Conservation (phyloP, 2,888 invertebrate genomes). For the Chalcis sispes region DNA sequence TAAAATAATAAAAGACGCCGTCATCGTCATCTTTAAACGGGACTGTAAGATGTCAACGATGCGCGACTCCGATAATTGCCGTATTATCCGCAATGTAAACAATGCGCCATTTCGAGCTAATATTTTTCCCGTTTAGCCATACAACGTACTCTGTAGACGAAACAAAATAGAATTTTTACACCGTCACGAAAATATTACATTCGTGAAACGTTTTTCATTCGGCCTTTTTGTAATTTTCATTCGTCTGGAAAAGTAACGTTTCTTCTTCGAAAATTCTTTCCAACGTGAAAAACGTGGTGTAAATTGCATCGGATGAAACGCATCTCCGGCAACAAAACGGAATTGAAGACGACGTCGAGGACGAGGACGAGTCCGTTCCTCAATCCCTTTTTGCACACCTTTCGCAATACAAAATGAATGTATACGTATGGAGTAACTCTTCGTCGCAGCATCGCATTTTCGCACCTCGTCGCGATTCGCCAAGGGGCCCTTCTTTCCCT, state of each 20-base stretch:
- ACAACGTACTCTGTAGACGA: neutral
- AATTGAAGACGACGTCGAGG: too few species aligned
- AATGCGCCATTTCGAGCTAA: slow-evolving; percentile 5
- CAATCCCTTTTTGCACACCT: too few species aligned
- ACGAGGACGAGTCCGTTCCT: too few species aligned
- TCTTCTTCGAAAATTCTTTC: neutral
- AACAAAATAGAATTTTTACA: too few species aligned
- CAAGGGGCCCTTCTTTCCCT: slow-evolving; percentile 5
- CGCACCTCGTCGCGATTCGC: slow-evolving; percentile 25
- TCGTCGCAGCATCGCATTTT: neutral
- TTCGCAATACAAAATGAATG: neutral
- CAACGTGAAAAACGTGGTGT: too few species aligned
- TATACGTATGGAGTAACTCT: neutral
- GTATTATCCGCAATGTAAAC: neutral
- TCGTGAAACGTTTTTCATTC: neutral
- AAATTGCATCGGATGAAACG: slow-evolving; percentile 10
- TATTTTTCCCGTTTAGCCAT: neutral
- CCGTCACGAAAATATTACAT: neutral
- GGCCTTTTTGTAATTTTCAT: neutral
- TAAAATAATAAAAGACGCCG: slow-evolving; percentile 21
- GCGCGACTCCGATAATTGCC: slow-evolving; percentile 31
- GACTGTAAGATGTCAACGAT: slow-evolving; percentile 62
- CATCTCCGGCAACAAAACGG: neutral
- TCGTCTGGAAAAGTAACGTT: neutral
- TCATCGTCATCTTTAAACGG: slow-evolving; percentile 66